phyloP scores from a whole-genome alignment of 2,797 vertebrate species.

The Naso thynnoides region DNA sequence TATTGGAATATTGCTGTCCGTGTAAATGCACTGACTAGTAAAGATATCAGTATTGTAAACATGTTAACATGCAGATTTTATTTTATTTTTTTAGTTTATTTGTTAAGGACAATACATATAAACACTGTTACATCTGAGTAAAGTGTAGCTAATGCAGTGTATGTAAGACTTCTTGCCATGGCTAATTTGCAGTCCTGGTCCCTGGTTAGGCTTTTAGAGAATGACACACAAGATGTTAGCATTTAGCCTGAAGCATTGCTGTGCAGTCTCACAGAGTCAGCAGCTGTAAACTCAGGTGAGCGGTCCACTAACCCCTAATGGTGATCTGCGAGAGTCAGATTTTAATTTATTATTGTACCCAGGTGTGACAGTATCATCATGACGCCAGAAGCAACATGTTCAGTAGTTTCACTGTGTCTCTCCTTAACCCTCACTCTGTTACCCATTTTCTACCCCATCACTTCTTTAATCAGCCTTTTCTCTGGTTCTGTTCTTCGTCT shows the following conservation, averaged over 20 bases:
- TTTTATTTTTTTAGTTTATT: no score
- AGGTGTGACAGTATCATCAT: slow-evolving; percentile 18
- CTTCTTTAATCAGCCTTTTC: slow-evolving; percentile 33
- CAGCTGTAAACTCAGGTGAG: neutral
- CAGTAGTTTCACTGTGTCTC: slow-evolving; percentile 20
- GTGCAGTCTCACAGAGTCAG: neutral
- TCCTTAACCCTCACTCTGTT: slow-evolving; percentile 33
- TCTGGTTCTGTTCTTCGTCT: slow-evolving; percentile 1
- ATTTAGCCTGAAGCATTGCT: neutral
- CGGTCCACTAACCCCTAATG: neutral
- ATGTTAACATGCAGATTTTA: neutral
- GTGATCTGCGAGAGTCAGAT: neutral
- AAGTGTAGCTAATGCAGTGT: no score
- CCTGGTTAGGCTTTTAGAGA: no score
- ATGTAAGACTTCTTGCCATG: no score
- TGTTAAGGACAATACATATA: no score
- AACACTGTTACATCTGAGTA: no score
- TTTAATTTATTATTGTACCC: neutral
- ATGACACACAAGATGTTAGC: no score
- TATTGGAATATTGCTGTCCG: no score
- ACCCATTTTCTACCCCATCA: slow-evolving; percentile 47
- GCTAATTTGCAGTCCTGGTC: no score
- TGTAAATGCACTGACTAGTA: no score
- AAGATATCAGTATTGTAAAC: no score
- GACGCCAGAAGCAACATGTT: slow-evolving; percentile 22